These are phyloP conservation scores for Celastrina argiolus DNA, from an alignment of 2,888 invertebrate genomes.

Conservation along the genomic window DNA sequence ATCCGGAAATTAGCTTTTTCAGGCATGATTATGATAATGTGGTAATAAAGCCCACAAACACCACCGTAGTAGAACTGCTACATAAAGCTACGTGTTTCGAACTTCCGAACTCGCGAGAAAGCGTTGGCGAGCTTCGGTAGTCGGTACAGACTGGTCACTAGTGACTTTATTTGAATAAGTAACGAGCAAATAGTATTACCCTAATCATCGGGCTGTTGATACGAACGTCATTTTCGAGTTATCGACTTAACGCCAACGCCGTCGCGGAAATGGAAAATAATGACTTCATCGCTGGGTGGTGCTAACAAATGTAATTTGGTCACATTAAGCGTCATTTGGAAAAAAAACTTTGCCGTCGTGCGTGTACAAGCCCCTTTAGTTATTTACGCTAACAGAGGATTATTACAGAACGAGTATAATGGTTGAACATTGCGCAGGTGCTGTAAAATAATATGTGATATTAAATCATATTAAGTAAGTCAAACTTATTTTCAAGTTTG, in stretches of 20 bases:
- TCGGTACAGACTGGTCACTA: neutral
- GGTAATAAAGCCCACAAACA: too few relatives aligned
- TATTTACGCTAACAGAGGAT: slow-evolving; percentile 20
- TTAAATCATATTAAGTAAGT: too few relatives aligned
- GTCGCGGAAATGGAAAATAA: slow-evolving; percentile 74
- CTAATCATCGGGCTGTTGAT: slow-evolving; percentile 54
- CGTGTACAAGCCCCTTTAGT: slow-evolving; percentile 31
- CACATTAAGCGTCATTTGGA: slow-evolving; percentile 66
- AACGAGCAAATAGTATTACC: slow-evolving; percentile 53
- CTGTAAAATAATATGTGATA: neutral
- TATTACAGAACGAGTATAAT: slow-evolving; percentile 18
- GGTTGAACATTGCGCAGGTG: slow-evolving; percentile 4
- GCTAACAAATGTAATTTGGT: slow-evolving; percentile 66
- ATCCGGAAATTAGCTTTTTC: too few relatives aligned
- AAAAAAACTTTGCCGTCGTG: slow-evolving; percentile 45
- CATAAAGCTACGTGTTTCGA: too few relatives aligned
- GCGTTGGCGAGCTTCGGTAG: too few relatives aligned
- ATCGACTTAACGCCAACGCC: slow-evolving; percentile 63
- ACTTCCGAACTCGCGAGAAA: too few relatives aligned
- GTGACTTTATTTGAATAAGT: slow-evolving; percentile 46
- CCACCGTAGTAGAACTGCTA: too few relatives aligned
- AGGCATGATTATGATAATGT: too few relatives aligned
- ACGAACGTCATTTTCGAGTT: slow-evolving; percentile 76
- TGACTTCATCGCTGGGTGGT: slow-evolving; percentile 69
- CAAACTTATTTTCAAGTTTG: too few relatives aligned